These are phyloP conservation scores for Montifringilla adamsi DNA, from an alignment of 2,113 vertebrate genomes.

Conservation along the genomic window DNA sequence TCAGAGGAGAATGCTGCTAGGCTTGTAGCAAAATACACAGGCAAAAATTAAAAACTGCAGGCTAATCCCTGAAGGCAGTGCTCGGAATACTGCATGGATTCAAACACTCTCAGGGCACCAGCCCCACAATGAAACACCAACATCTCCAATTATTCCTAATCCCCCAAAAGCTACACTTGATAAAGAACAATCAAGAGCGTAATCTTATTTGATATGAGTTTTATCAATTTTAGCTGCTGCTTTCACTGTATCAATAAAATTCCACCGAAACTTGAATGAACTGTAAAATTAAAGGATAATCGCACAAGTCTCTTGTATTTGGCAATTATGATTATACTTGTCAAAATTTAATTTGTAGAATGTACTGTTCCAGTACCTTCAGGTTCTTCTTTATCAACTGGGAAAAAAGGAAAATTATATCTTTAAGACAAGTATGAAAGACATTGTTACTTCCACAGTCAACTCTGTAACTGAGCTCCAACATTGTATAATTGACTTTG, in stretches of 20 bases:
- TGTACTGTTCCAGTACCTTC: conserved; percentile 49
- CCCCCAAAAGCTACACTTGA: conserved; percentile 58
- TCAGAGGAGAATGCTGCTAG: conserved; percentile 9
- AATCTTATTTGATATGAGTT: conserved; percentile 64
- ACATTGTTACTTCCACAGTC: conserved; percentile 76
- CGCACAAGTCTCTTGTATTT: conserved; percentile 56
- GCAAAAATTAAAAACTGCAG: conserved; percentile 55
- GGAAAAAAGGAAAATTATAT: conserved; percentile 74
- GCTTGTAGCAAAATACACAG: conserved; percentile 35
- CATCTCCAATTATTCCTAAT: conserved; percentile 60
- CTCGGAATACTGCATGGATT: not conserved
- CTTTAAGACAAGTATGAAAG: conserved; percentile 75
- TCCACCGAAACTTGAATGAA: conserved; percentile 67
- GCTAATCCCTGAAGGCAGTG: conserved; percentile 47
- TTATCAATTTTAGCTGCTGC: conserved; percentile 62
- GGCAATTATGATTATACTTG: conserved; percentile 67
- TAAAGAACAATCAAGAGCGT: conserved; percentile 62
- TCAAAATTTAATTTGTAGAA: conserved; percentile 68
- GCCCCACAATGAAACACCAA: conserved; percentile 47
- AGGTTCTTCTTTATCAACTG: conserved; percentile 62
- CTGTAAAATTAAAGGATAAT: conserved; percentile 71
- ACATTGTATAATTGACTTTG: conserved; percentile 82
- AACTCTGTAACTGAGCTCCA: conserved; percentile 77
- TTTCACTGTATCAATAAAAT: conserved; percentile 66
- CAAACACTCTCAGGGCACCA: conserved; percentile 25